Evolutionary conservation across 92 coral and sea anemone genomes (phyloP).

Genomic region (Meandrina meandrites): DNA sequence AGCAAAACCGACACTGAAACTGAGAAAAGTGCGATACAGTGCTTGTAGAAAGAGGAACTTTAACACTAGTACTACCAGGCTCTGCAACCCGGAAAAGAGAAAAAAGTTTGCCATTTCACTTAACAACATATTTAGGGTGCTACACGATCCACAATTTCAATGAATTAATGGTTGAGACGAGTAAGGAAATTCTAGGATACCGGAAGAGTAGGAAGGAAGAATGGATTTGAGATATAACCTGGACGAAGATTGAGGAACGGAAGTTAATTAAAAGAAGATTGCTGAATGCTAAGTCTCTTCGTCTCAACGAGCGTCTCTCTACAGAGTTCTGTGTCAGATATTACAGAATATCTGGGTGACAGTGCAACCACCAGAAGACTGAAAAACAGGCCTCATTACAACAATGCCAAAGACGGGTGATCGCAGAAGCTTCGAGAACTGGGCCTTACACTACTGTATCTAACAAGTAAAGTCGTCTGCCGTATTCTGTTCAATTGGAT

Average conservation of each 20-base stretch:
- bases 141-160: neutral
- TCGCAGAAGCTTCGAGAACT: too few species aligned
- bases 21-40: constrained; percentile 24
- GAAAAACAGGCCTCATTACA: too few species aligned
- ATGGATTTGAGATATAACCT: too few species aligned
- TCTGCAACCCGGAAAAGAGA: neutral
- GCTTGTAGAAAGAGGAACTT: constrained; percentile 5
- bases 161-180: too few species aligned
- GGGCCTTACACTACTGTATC: too few species aligned
- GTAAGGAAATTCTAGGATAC: too few species aligned
- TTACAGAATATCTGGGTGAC: too few species aligned
- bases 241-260: constrained; percentile 3
- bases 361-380: too few species aligned
- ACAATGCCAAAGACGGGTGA: too few species aligned
- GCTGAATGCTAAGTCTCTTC: neutral
- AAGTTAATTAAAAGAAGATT: neutral
- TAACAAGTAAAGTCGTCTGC: too few species aligned
- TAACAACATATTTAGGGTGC: neutral
- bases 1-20: constrained; percentile 9
- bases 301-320: neutral
- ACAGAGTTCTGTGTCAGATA: neutral
- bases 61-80: neutral
- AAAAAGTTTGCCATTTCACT: neutral
- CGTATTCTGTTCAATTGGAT: too few species aligned
- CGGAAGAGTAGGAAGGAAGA: too few species aligned